phyloP scores from a whole-genome alignment of 2,113 vertebrate species.

The Craseonycteris thonglongyai region DNA sequence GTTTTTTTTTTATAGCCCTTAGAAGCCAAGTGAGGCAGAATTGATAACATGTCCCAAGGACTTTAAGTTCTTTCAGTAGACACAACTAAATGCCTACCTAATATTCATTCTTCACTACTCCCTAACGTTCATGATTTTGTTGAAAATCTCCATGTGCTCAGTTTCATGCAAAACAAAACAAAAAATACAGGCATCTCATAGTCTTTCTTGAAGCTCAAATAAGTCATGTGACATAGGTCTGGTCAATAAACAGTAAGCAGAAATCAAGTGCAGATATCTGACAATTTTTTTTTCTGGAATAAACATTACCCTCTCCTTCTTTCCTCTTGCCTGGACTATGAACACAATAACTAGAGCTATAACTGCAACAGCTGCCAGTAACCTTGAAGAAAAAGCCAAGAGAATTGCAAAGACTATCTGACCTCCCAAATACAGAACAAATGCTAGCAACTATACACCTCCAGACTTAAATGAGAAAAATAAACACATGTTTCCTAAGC shows the following conservation, averaged over 20 bases:
- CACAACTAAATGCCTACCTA: neutral
- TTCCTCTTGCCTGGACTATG: neutral
- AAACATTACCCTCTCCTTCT: neutral
- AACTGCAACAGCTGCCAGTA: neutral
- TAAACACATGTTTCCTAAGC: neutral
- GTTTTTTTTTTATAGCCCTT: conserved; percentile 4
- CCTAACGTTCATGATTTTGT: neutral
- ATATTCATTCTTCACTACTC: neutral
- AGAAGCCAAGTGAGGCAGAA: neutral
- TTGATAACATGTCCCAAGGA: neutral
- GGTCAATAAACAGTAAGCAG: neutral
- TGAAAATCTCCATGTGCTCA: neutral
- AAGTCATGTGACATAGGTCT: neutral
- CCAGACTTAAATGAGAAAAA: neutral
- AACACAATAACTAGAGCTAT: neutral
- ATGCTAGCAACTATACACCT: neutral
- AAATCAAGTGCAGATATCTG: neutral
- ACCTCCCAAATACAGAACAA: neutral
- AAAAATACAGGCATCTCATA: neutral
- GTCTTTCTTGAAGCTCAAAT: neutral
- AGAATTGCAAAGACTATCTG: neutral
- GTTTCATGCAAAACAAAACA: neutral
- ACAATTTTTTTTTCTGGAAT: neutral
- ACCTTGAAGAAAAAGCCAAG: neutral
- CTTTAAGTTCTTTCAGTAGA: neutral